A percentile compares a stretch with the other conserved stretches of the same genome.
phyloP scores from a whole-genome alignment of 1,140 invertebrate species.

The Bombus impatiens region DNA sequence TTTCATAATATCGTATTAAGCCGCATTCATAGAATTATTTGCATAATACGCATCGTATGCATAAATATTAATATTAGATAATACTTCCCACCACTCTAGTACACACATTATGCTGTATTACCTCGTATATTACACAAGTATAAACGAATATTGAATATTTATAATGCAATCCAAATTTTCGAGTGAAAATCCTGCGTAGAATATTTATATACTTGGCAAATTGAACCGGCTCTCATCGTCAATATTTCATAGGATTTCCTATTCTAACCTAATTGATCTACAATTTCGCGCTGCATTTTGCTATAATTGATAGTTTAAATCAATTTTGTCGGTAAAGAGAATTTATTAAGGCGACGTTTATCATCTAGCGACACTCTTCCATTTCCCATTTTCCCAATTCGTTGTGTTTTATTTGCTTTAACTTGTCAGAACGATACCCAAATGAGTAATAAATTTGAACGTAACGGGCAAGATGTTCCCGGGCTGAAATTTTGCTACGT shows the following conservation, averaged over 20 bases:
- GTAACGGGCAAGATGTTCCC: conserved; percentile 24
- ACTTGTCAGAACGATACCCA: conserved; percentile 2
- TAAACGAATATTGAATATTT: not conserved
- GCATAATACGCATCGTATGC: not conserved
- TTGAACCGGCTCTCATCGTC: not conserved
- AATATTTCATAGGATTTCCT: not conserved
- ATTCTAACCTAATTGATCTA: not conserved
- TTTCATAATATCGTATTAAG: not conserved
- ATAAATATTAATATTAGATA: conserved; percentile 1
- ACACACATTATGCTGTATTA: not conserved
- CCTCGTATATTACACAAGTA: not conserved
- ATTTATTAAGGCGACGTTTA: conserved; percentile 5
- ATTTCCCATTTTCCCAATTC: not conserved
- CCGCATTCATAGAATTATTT: not conserved
- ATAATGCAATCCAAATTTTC: not conserved
- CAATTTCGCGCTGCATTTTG: not conserved
- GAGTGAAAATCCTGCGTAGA: not conserved
- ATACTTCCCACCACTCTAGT: not conserved
- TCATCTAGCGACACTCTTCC: not conserved
- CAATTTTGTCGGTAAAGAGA: not conserved
- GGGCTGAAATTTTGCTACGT: conserved; percentile 25
- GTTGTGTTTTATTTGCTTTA: not conserved
- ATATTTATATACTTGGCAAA: not conserved
- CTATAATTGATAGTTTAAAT: not conserved
- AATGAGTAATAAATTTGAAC: conserved; percentile 44